These are phyloP conservation scores for Cryptoblepharus egeriae DNA, from an alignment of 2,797 vertebrate species.

Conservation along the genomic window DNA sequence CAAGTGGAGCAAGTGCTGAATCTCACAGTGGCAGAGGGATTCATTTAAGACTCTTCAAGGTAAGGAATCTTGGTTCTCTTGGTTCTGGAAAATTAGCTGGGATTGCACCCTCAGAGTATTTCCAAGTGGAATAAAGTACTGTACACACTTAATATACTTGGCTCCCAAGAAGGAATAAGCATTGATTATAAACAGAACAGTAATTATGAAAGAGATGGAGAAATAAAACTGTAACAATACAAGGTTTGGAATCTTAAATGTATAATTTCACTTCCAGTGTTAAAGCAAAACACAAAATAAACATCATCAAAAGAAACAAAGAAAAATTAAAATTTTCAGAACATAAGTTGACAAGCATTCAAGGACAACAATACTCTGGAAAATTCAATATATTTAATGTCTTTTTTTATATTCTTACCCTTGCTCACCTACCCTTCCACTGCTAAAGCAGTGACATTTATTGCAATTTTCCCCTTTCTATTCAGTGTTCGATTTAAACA, in stretches of 20 bases:
- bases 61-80: no score
- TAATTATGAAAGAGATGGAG: not conserved
- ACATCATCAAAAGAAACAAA: constrained; percentile 24
- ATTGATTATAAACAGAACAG: not conserved
- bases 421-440: not conserved
- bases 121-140: not conserved
- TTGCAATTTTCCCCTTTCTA: constrained; percentile 30
- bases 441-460: constrained; percentile 38
- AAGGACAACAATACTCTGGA: constrained; percentile 15
- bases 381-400: constrained; percentile 27
- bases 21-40: no score
- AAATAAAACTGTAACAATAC: constrained; percentile 10
- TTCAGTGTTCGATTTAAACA: constrained; percentile 28
- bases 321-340: constrained; percentile 12
- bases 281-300: constrained; percentile 24
- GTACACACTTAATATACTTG: not conserved
- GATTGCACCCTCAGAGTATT: not conserved
- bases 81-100: no score
- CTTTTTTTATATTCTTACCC: constrained; percentile 12
- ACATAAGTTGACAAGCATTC: constrained; percentile 15
- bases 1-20: no score
- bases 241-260: constrained; percentile 20
- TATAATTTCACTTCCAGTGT: constrained; percentile 32
- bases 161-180: not conserved
- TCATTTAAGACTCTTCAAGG: no score